Percentiles rank a stretch among this genome's conserved stretches.
Conservation (phyloP, 2,113 vertebrate species). For the Protobothrops mucrosquamatus region DNA sequence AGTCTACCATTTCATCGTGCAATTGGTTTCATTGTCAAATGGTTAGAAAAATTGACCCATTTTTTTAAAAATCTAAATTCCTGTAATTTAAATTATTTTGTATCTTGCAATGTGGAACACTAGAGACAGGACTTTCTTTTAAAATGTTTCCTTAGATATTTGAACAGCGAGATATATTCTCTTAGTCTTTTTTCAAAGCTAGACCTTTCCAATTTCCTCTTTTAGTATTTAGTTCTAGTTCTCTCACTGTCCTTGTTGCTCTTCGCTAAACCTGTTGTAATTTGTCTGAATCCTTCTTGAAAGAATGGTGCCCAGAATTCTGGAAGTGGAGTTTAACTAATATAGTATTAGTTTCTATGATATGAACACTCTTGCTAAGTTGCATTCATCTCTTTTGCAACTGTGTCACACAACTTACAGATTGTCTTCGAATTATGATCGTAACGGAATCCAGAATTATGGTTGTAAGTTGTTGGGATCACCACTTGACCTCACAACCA, state of each 20-base stretch:
- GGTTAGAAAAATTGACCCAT: neutral
- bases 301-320: neutral
- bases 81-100: neutral
- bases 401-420: neutral
- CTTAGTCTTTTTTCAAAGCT: neutral
- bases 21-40: neutral
- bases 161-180: neutral
- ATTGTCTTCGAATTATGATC: neutral
- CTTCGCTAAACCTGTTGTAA: neutral
- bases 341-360: neutral
- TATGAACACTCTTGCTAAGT: neutral
- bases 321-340: neutral
- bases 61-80: neutral
- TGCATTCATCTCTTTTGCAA: neutral
- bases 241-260: neutral
- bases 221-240: neutral
- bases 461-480: neutral
- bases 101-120: neutral
- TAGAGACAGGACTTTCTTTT: neutral
- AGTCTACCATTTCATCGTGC: neutral
- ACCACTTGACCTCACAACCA: neutral
- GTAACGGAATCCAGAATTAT: neutral
- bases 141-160: neutral
- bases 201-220: neutral
- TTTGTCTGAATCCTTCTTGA: neutral